Conservation (phyloP, 1,140 invertebrate species). For the Ruditapes philippinarum region DNA sequence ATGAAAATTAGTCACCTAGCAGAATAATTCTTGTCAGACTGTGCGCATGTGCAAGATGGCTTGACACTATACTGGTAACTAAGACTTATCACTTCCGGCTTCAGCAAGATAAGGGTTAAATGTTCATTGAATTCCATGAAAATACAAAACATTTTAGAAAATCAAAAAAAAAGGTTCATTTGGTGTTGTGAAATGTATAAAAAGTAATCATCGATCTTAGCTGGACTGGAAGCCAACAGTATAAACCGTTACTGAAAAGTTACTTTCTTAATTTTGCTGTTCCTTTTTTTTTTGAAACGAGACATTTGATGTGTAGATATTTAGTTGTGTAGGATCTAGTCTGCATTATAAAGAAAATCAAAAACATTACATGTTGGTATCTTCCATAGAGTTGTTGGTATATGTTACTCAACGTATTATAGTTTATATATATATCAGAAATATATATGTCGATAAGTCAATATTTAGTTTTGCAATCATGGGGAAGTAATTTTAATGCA, state of each 20-base stretch:
- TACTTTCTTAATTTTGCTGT: not conserved
- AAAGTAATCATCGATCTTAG: not conserved
- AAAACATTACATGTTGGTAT: not conserved
- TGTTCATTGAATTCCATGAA: no score
- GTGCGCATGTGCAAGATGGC: no score
- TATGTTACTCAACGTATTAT: not conserved
- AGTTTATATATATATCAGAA: not conserved
- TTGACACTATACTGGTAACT: not conserved
- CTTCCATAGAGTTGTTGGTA: not conserved
- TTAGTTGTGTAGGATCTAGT: slow-evolving; percentile 25
- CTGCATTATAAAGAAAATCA: not conserved
- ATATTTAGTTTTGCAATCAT: not conserved
- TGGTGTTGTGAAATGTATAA: no score
- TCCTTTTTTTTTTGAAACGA: not conserved
- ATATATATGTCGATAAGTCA: not conserved
- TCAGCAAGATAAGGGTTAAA: no score
- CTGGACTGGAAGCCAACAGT: not conserved
- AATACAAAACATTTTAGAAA: no score
- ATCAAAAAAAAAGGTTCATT: no score
- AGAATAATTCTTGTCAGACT: not conserved
- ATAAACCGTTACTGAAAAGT: not conserved
- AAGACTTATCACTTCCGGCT: not conserved
- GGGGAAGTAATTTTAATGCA: not conserved
- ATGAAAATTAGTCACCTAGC: no score
- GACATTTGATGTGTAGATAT: slow-evolving; percentile 16